Evolutionary conservation across 2,888 invertebrate species (phyloP).

Genomic region (Stenichneumon culpator): DNA sequence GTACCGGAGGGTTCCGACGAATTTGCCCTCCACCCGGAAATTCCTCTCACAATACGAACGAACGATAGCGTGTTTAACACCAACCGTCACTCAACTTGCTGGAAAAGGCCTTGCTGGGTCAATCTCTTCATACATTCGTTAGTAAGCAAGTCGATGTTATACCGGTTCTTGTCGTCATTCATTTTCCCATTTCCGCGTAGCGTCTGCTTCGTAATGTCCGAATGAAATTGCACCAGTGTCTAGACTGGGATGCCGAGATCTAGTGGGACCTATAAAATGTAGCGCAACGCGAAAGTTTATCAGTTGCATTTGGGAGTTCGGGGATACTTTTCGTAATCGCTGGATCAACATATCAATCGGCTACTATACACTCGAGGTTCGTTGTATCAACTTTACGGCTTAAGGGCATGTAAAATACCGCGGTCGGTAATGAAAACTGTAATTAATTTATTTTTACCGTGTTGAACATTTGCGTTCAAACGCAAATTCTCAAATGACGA

Average conservation of each 20-base stretch:
- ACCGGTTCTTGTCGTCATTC: conserved; percentile 33
- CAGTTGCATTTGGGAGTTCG: conserved; percentile 60
- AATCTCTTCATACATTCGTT: neutral
- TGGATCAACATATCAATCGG: neutral
- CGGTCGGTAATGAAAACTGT: too few relatives aligned
- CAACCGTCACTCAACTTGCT: neutral
- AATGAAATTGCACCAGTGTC: conserved; percentile 3
- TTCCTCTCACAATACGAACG: too few relatives aligned
- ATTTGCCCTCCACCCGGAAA: too few relatives aligned
- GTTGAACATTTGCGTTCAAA: too few relatives aligned
- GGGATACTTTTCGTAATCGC: neutral
- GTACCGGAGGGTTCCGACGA: too few relatives aligned
- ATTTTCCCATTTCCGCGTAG: conserved; percentile 71
- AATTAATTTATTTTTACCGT: too few relatives aligned
- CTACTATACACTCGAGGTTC: neutral
- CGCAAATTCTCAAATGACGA: too few relatives aligned
- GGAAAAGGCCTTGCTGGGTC: neutral
- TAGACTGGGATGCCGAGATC: conserved; percentile 5
- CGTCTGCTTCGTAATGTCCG: conserved; percentile 47
- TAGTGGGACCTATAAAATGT: conserved; percentile 62
- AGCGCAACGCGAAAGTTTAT: conserved; percentile 40
- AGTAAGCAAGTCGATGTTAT: neutral
- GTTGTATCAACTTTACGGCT: neutral
- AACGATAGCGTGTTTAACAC: neutral
- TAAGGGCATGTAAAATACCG: too few relatives aligned